These are phyloP conservation scores for Chlorodrepanis virens DNA, from an alignment of 2,113 vertebrate genomes.

Conservation along the genomic window DNA sequence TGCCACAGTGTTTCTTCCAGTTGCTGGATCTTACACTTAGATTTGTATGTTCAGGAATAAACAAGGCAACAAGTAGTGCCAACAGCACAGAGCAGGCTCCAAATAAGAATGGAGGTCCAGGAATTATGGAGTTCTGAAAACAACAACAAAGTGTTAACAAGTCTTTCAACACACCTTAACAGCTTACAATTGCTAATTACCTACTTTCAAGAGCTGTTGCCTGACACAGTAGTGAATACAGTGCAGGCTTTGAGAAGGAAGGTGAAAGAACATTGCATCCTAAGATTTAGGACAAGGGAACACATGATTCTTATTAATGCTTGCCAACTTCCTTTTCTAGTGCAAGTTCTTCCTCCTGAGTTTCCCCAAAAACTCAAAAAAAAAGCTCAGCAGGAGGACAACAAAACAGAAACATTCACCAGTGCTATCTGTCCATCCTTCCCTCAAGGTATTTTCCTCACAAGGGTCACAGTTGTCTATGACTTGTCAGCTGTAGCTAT, in stretches of 20 bases:
- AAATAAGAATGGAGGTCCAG: conserved; percentile 85
- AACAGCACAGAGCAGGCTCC: conserved; percentile 85
- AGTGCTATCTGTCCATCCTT: background rate
- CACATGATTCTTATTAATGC: accelerated
- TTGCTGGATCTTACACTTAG: conserved; percentile 73
- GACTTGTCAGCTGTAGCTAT: background rate
- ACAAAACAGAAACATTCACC: background rate
- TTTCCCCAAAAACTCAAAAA: background rate
- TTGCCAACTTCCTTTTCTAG: too few relatives aligned
- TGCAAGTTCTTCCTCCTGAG: background rate
- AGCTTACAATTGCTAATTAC: background rate
- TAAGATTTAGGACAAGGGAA: background rate
- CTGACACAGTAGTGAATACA: too few relatives aligned
- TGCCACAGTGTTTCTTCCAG: conserved; percentile 86
- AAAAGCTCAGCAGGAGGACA: background rate
- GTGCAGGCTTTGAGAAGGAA: background rate
- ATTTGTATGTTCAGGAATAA: conserved; percentile 86
- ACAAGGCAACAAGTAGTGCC: conserved; percentile 88
- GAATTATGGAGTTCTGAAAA: conserved; percentile 84
- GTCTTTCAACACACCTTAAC: accelerated
- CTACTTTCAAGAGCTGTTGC: background rate
- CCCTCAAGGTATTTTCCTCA: background rate
- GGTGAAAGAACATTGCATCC: accelerated
- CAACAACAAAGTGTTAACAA: background rate
- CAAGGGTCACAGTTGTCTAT: background rate